Evolutionary conservation across 2,797 vertebrate genomes (phyloP).

Genomic region (Esox masquinongy): DNA sequence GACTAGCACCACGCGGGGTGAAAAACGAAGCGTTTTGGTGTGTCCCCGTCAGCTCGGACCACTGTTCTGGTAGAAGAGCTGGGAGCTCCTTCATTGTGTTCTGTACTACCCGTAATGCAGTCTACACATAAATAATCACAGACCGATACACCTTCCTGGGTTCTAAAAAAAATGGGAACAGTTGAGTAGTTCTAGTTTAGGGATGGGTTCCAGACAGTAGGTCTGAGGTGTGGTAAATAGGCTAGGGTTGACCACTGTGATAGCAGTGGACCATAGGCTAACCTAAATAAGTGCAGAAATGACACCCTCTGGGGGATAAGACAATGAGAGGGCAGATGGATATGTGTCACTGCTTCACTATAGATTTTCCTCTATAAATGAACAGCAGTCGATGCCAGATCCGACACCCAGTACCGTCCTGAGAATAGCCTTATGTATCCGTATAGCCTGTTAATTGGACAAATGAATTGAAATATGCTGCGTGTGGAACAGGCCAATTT

Average conservation of each 20-base stretch:
- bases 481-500: constrained; percentile 49
- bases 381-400: constrained; percentile 70
- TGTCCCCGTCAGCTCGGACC: background rate
- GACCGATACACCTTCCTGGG: background rate
- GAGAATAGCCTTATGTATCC: constrained; percentile 53
- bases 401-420: constrained; percentile 32
- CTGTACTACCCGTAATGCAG: background rate
- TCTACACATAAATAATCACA: too few species aligned
- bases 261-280: constrained; percentile 47
- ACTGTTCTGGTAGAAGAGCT: background rate
- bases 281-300: constrained; percentile 73
- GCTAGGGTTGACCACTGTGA: background rate
- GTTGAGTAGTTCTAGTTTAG: background rate
- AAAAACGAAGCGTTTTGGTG: background rate
- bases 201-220: background rate
- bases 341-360: constrained; percentile 69
- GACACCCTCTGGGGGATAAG: constrained; percentile 56
- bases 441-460: constrained; percentile 67
- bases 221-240: background rate
- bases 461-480: constrained; percentile 70
- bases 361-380: constrained; percentile 78
- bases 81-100: background rate
- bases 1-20: background rate
- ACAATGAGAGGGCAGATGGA: constrained; percentile 66
- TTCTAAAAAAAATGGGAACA: background rate